A percentile compares a stretch with the other conserved stretches of the same genome.
Evolutionary conservation across 2,888 invertebrate genomes (phyloP).

Genomic region (Serripes groenlandicus): DNA sequence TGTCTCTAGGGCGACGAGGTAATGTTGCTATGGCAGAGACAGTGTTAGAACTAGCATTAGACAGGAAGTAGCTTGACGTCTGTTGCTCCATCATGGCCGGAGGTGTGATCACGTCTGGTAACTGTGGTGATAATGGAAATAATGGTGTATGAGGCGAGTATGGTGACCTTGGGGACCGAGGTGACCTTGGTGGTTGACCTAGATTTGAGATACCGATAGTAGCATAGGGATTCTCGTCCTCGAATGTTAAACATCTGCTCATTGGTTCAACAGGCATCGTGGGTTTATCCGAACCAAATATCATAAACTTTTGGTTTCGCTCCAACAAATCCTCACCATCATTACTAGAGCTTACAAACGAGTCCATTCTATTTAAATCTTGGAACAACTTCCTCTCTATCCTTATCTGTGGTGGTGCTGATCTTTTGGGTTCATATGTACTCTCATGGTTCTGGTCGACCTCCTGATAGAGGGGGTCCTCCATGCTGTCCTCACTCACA

Average conservation of each 20-base stretch:
- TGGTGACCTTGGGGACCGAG: slow-evolving; percentile 74
- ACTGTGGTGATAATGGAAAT: slow-evolving; percentile 71
- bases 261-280: slow-evolving; percentile 64
- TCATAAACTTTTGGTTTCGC: slow-evolving; percentile 42
- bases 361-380: slow-evolving; percentile 74
- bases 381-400: slow-evolving; percentile 84
- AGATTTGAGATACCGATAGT: slow-evolving; percentile 77
- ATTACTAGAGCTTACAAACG: slow-evolving; percentile 82
- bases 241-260: slow-evolving; percentile 43
- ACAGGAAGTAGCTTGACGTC: slow-evolving; percentile 14
- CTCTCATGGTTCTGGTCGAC: slow-evolving; percentile 83
- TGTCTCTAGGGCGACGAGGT: slow-evolving; percentile 73
- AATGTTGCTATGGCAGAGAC: slow-evolving; percentile 82
- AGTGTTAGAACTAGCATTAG: slow-evolving; percentile 67
- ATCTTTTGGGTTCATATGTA: slow-evolving; percentile 79
- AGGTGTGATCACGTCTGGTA: slow-evolving; percentile 76
- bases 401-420: slow-evolving; percentile 80
- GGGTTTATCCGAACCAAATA: slow-evolving; percentile 51
- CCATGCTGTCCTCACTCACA: slow-evolving; percentile 76
- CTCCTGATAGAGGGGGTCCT: slow-evolving; percentile 81
- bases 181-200: slow-evolving; percentile 85
- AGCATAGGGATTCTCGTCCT: slow-evolving; percentile 49
- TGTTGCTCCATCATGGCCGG: slow-evolving; percentile 60
- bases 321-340: slow-evolving; percentile 79
- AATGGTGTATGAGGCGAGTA: slow-evolving; percentile 49